Evolutionary conservation across 2,797 vertebrate species (phyloP).

Genomic region (Chrysocyon brachyurus): DNA sequence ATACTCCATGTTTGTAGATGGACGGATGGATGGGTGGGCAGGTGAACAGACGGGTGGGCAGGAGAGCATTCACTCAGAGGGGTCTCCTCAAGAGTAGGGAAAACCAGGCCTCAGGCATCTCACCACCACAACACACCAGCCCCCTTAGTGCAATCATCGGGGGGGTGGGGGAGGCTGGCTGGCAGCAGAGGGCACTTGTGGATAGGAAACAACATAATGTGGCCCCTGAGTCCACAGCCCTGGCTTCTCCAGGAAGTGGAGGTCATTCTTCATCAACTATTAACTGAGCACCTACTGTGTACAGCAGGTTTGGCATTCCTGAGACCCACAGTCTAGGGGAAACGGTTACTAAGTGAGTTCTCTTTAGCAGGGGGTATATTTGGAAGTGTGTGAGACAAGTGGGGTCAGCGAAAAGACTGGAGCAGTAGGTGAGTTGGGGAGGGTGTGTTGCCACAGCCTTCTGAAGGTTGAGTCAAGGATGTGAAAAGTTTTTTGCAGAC

Average conservation of each 20-base stretch:
- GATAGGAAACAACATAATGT: accelerated
- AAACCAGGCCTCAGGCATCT: background rate
- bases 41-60: background rate
- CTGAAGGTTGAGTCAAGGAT: background rate
- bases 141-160: accelerated
- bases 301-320: too few relatives aligned
- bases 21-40: accelerated
- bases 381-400: background rate
- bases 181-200: accelerated
- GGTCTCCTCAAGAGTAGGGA: background rate
- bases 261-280: background rate
- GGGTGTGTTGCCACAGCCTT: background rate
- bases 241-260: background rate
- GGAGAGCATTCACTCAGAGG: background rate
- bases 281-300: background rate
- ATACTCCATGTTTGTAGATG: background rate
- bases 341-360: background rate
- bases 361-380: background rate
- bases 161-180: accelerated
- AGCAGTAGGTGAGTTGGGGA: too few relatives aligned
- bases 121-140: background rate
- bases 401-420: background rate
- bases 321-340: background rate
- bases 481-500: background rate
- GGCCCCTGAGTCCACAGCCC: background rate